A percentile compares a stretch with the other conserved stretches of the same genome.
phyloP scores from a whole-genome alignment of 2,888 invertebrate genomes.

The Vesta saturnalis region DNA sequence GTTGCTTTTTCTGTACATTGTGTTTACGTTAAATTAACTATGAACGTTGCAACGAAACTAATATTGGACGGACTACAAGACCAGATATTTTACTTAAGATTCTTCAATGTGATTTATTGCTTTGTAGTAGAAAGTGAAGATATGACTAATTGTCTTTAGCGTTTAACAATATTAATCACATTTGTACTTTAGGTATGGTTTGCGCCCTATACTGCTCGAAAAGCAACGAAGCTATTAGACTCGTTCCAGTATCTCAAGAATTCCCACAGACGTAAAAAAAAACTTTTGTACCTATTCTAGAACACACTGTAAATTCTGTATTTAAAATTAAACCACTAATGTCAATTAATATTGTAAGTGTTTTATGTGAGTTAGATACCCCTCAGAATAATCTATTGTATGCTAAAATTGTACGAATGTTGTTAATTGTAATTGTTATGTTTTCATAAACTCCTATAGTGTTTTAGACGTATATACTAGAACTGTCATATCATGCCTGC shows the following conservation, averaged over 20 bases:
- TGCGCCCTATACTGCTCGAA: background rate
- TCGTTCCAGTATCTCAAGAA: too few species aligned
- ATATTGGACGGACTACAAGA: too few species aligned
- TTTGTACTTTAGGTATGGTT: too few species aligned
- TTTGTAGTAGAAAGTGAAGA: too few species aligned
- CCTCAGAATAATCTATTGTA: constrained; percentile 1
- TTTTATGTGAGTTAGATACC: constrained; percentile 22
- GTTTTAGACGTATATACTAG: constrained; percentile 20
- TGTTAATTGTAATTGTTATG: background rate
- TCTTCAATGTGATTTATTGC: too few species aligned
- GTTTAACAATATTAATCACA: too few species aligned
- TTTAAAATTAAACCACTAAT: constrained; percentile 29
- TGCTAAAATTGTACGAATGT: background rate
- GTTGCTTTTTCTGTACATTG: too few species aligned
- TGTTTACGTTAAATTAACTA: too few species aligned
- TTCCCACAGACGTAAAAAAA: too few species aligned
- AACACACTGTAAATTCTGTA: constrained; percentile 18
- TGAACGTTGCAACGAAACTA: too few species aligned
- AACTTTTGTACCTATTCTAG: background rate
- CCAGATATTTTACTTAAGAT: too few species aligned
- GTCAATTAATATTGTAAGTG: constrained; percentile 39
- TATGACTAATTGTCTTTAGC: too few species aligned
- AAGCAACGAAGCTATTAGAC: background rate
- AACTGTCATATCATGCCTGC: constrained; percentile 48
- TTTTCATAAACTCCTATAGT: constrained; percentile 15